Conservation (phyloP, 2,797 vertebrate species). For the Gymnoscopelus braueri region DNA sequence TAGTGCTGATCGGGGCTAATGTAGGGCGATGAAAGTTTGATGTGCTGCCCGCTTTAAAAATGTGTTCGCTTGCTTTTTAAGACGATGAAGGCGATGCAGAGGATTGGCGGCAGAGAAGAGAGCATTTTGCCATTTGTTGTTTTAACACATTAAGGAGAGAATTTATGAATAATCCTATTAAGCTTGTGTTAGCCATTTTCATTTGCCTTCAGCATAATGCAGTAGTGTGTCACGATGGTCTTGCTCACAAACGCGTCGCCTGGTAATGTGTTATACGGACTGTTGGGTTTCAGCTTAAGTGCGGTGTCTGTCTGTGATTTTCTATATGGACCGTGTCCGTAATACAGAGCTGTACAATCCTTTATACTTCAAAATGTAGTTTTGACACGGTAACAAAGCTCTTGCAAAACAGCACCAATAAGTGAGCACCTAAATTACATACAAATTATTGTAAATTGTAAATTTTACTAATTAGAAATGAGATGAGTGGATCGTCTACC, state of each 20-base stretch:
- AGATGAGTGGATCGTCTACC: too few relatives aligned
- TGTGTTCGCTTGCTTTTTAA: conserved; percentile 60
- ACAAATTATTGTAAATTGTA: too few relatives aligned
- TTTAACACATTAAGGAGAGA: conserved; percentile 70
- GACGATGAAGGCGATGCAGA: conserved; percentile 38
- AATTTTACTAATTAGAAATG: too few relatives aligned
- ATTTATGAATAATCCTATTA: conserved; percentile 69
- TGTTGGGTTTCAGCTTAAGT: not conserved
- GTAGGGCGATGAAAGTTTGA: conserved; percentile 70
- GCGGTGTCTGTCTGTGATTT: not conserved
- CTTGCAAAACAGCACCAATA: too few relatives aligned
- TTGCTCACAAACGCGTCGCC: too few relatives aligned
- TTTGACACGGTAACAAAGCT: too few relatives aligned
- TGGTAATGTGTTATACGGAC: not conserved
- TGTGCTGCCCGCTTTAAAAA: conserved; percentile 51
- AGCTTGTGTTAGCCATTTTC: conserved; percentile 57
- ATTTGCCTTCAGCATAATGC: conserved; percentile 2
- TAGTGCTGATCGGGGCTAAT: conserved; percentile 8
- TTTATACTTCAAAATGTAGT: too few relatives aligned
- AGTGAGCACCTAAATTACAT: too few relatives aligned
- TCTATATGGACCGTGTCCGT: too few relatives aligned
- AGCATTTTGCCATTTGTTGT: conserved; percentile 15
- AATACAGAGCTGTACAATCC: too few relatives aligned
- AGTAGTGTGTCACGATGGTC: too few relatives aligned
- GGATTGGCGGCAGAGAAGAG: not conserved